These are phyloP conservation scores for Neolamprologus fasciatus DNA, from an alignment of 2,113 vertebrate species.

Conservation along the genomic window DNA sequence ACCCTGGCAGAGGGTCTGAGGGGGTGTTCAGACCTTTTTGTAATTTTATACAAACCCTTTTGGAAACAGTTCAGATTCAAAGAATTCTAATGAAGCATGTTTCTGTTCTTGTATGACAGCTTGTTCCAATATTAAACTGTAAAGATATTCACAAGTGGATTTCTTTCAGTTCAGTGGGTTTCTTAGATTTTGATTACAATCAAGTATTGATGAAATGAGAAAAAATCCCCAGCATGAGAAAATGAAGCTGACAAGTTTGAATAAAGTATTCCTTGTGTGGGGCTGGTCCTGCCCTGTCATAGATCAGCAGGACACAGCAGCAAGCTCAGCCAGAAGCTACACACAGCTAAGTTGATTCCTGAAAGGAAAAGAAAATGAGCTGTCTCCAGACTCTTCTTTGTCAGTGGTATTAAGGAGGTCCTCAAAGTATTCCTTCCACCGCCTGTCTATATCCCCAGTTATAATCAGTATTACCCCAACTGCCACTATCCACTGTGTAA, in stretches of 20 bases:
- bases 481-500: not conserved
- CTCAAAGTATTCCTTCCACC: not conserved
- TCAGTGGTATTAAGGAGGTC: not conserved
- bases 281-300: not conserved
- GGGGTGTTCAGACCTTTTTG: not conserved
- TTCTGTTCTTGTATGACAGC: not conserved
- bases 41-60: not conserved
- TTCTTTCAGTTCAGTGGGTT: not conserved
- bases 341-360: not conserved
- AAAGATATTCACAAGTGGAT: not conserved
- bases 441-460: not conserved
- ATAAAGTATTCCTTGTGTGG: not conserved
- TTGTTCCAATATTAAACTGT: not conserved
- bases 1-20: not conserved
- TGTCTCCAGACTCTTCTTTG: not conserved
- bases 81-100: not conserved
- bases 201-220: not conserved
- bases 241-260: not conserved
- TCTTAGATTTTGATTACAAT: not conserved
- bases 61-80: not conserved
- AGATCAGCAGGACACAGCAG: not conserved
- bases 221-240: not conserved
- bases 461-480: not conserved
- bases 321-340: not conserved
- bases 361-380: not conserved